Base-by-base conservation (phyloP, 2,888 invertebrate species). In the Lasioglossum morio region DNA sequence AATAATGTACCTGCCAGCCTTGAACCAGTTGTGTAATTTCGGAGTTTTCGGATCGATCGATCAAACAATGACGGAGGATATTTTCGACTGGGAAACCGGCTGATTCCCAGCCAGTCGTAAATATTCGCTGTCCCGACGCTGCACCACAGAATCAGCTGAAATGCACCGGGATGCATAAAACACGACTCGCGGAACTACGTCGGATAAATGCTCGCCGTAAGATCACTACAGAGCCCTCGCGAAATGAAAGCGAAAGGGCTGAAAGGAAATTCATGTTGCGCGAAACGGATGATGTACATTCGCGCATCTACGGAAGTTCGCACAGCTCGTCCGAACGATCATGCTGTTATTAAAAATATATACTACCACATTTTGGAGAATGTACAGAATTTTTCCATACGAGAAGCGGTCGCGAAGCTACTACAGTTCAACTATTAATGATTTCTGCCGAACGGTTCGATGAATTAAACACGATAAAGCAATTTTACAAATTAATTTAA, bases 81-180 rank as follows among this genome's bases (percentile, higher is more conserved):
- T 57, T 84, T 74, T 48, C 48, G 53, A 37, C 46, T 63, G 72
- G 43, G 74, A 48, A 43, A 57, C 53, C 48, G 72, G 34, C n/a
- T 53, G 72, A 84, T 76, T 81, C 66, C 8, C 74, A 77, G 81
- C 70, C 60, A 69, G 70, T 69, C 66, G 79, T 89, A 88, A 90
- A 90, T 90, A 90, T 88, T 89, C 74, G 4, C 79, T 27, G 63
- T 48, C 19, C 63, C n/a, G 72, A 46, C 46, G 34, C 16, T 34
- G 37, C 81, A 73, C 53, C 48, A 23, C 69, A 53, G 77, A 84
- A 81, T 88, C 73, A 72, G 23, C 53, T 53, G 53, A 53, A 53
- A 53, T 88, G 82, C 72, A 86, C 80, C 53, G 23, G 53, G 85
- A 76, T 66, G 72, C 86, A 84, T 86, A 86, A 90, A 88, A 82